Evolutionary conservation across 1,140 invertebrate species (phyloP), one percentile per base, ranked within the genome.

Genomic region (Pararge aegeria): DNA sequence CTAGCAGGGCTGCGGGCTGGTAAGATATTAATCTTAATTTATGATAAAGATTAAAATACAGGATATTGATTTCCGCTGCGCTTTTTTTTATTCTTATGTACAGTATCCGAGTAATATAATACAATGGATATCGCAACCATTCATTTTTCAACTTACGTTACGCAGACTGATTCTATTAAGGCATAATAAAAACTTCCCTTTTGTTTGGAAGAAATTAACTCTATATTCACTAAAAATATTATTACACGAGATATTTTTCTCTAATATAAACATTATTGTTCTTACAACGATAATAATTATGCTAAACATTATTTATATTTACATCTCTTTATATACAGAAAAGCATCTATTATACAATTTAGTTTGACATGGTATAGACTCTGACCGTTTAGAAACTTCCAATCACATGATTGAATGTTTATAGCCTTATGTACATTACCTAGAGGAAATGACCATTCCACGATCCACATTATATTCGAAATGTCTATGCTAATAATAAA

Each of bases 261-360:
- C 10, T 18, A 42, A 46, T 12, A 46, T 46, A 46, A 12, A 50
- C 46, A 50, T 38, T 40, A 57, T 50, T 49, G 16, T 37, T 38
- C 55, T 57, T 57, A 57, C 18, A 57, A 5, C 1, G 5, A 46
- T 10, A 15, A 46, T 10, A 15, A 21, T 40, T 51, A 40, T 29
- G 10, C 46, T 57, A 57, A 24, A 24, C 24, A 13, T 37, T 57
- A 7, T 18, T 2, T 46, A 50, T 57, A 57, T 57, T 50, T 57
- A 57, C 55, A 57, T 50, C 30, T 50, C 34, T 57, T 50, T 57
- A 57, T 57, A 57, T 44, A 57, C 19, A 46, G 10, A 42, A 46
- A 57, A 51, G 46, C 46, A 20, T 21, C 53, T 57, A 57, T 57
- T 38, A 40, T 50, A 50, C 46, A 57, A 54, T 54, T 55, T 44